These are phyloP conservation scores for Epizoanthus rinbou DNA, from an alignment of 92 coral and sea anemone species.

Conservation along the genomic window DNA sequence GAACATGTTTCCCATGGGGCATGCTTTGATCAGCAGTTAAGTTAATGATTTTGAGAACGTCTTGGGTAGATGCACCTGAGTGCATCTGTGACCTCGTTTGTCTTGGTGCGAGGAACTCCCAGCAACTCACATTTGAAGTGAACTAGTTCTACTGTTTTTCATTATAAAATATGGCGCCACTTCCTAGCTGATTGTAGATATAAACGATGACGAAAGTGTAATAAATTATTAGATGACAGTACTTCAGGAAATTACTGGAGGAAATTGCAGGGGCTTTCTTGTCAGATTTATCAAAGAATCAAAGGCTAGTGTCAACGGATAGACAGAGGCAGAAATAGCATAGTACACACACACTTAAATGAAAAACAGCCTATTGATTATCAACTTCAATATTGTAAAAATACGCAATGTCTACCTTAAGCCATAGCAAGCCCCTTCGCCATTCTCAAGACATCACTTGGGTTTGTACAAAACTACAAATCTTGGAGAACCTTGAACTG, in stretches of 20 bases:
- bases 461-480: background rate
- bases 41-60: conserved; percentile 38
- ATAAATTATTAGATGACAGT: conserved; percentile 99
- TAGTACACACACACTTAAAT: conserved; percentile 94
- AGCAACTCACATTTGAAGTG: conserved; percentile 30
- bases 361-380: conserved; percentile 76
- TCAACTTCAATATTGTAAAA: conserved; percentile 80
- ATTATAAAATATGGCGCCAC: conserved; percentile 56
- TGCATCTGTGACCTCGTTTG: conserved; percentile 27
- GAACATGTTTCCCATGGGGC: conserved; percentile 81
- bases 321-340: conserved; percentile 89
- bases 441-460: background rate
- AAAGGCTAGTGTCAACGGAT: conserved; percentile 89
- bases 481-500: background rate
- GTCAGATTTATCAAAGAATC: conserved; percentile 98
- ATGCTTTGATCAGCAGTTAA: conserved; percentile 42
- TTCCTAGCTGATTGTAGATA: conserved; percentile 91
- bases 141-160: conserved; percentile 55
- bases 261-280: conserved; percentile 98
- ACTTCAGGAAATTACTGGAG: conserved; percentile 99
- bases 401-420: conserved; percentile 79
- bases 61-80: conserved; percentile 38
- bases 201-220: conserved; percentile 96
- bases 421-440: conserved; percentile 69
- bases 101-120: conserved; percentile 18